These are phyloP conservation scores for Diplolepis rosae DNA, from an alignment of 2,888 invertebrate species.

Conservation along the genomic window DNA sequence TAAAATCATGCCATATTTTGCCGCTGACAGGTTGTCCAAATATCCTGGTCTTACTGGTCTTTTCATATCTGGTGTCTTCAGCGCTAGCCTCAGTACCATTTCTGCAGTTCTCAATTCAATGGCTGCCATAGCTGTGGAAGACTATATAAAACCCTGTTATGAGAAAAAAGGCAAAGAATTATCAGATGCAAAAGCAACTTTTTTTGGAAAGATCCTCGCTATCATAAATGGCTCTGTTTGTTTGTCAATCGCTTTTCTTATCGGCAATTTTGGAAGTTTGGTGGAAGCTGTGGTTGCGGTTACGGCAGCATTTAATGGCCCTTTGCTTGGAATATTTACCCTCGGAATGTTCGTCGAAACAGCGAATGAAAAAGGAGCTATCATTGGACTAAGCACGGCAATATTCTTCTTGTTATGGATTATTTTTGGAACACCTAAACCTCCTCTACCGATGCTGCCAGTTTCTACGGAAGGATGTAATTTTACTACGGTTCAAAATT, in stretches of 20 bases:
- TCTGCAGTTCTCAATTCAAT: constrained; percentile 93
- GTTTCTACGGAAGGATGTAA: constrained; percentile 48
- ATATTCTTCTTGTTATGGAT: constrained; percentile 54
- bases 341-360: constrained; percentile 91
- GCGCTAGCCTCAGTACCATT: constrained; percentile 92
- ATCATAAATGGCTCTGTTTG: constrained; percentile 58
- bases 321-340: constrained; percentile 89
- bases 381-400: constrained; percentile 56
- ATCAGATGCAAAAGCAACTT: constrained; percentile 83
- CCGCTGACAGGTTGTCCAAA: constrained; percentile 78
- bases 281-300: constrained; percentile 83
- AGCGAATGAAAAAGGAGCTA: constrained; percentile 78
- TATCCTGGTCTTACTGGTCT: constrained; percentile 69
- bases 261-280: constrained; percentile 58
- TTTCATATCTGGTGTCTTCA: constrained; percentile 83
- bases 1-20: constrained; percentile 85
- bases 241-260: constrained; percentile 59
- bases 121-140: constrained; percentile 91
- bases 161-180: constrained; percentile 77
- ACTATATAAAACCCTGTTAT: constrained; percentile 81
- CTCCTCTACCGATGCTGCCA: constrained; percentile 47
- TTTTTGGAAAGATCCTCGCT: constrained; percentile 71
- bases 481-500: constrained; percentile 34
- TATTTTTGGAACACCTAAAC: constrained; percentile 60
- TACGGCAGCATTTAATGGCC: constrained; percentile 90